Percentiles rank a stretch among this genome's conserved stretches.
Evolutionary conservation across 2,113 vertebrate genomes (phyloP).

Genomic region (Actenoides lindsayi): DNA sequence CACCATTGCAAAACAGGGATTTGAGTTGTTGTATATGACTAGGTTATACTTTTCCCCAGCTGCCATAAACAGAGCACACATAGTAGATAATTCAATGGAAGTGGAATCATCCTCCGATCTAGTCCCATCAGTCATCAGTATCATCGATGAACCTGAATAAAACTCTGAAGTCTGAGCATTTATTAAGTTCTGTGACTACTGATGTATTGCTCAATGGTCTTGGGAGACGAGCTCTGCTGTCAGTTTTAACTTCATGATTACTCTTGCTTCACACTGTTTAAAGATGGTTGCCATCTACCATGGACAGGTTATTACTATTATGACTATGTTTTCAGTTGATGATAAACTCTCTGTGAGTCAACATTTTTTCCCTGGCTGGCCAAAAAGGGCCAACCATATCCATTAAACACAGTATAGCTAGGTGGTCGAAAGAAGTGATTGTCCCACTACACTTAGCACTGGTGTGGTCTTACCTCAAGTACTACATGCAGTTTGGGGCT

Average conservation of each 20-base stretch:
- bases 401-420: background rate
- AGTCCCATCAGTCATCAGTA: background rate
- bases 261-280: background rate
- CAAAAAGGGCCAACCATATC: background rate
- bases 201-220: background rate
- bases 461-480: background rate
- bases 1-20: background rate
- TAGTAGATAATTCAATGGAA: background rate
- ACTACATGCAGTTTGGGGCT: background rate
- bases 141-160: background rate
- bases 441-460: background rate
- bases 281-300: background rate
- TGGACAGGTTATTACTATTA: background rate
- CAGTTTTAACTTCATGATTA: background rate
- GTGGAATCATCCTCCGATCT: background rate
- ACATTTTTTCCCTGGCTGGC: background rate
- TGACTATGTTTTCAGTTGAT: background rate
- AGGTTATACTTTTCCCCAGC: background rate
- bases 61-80: background rate
- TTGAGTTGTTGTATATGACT: background rate
- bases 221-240: background rate
- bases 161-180: background rate
- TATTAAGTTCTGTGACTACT: background rate
- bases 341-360: background rate
- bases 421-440: rapidly evolving